Evolutionary conservation across 2,113 vertebrate genomes (phyloP).

Genomic region (Desmodus rotundus): DNA sequence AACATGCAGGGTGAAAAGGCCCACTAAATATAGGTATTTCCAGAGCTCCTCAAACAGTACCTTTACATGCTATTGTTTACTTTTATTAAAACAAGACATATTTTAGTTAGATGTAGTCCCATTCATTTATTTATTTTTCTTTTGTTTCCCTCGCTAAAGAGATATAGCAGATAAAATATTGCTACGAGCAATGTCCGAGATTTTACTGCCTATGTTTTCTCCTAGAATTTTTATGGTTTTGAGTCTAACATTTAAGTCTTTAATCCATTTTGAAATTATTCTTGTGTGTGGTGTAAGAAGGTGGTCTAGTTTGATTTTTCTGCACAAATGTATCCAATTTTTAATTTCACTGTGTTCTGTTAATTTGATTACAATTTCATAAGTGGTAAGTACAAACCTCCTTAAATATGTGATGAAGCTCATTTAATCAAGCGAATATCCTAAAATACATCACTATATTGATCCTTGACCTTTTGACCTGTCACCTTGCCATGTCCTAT

Average conservation of each 20-base stretch:
- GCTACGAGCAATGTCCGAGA: too few relatives aligned
- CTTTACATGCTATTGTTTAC: not conserved
- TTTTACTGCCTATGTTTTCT: too few relatives aligned
- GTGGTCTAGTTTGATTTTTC: too few relatives aligned
- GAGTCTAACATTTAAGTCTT: too few relatives aligned
- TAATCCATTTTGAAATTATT: too few relatives aligned
- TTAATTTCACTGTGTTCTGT: not conserved
- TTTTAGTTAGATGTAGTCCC: too few relatives aligned
- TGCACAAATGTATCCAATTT: too few relatives aligned
- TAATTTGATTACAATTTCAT: not conserved
- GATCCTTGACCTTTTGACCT: not conserved
- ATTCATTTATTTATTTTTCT: too few relatives aligned
- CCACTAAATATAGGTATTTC: not conserved
- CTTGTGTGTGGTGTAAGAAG: too few relatives aligned
- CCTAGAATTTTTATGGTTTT: too few relatives aligned
- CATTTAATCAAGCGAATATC: not conserved
- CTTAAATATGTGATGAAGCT: not conserved
- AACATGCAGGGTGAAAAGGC: not conserved
- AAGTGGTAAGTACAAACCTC: not conserved
- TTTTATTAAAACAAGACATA: not conserved
- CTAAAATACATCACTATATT: not conserved
- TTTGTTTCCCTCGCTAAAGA: too few relatives aligned
- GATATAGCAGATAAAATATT: too few relatives aligned
- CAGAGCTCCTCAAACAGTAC: not conserved
- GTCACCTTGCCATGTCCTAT: accelerated